Base-by-base conservation (phyloP, 2,113 vertebrate genomes). In the Cochlearius cochlearius region DNA sequence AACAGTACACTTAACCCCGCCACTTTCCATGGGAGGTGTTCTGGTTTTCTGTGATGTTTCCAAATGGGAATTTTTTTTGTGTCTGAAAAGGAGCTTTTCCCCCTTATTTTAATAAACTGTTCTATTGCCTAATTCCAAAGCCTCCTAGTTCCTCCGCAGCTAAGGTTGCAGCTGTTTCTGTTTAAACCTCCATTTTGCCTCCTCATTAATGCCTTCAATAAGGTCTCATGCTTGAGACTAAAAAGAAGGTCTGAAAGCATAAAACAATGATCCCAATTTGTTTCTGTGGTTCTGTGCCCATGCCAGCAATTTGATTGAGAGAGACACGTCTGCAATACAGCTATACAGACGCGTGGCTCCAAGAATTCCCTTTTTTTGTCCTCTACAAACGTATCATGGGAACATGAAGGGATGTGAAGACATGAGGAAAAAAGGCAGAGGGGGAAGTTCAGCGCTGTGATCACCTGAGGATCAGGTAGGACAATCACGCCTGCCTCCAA, bases 101-200 rank as follows among this genome's bases (percentile, higher is more conserved):
- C 36, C 27, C 15, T 77, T 92, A 59, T 78, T 93, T 88, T 72
- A 92, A 86, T 80, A 80, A 92, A 74, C 38, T 64, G 11, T 56
- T 64, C 58, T 91, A 32, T 82, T 96, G 82, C 67, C 58, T 86
- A 88, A 93, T 86, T 92, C 38, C 29, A 86, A 83, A 62, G 55
- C 32, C 47, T 36, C 10, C 53, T 72, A 66, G 74, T 73, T 92
- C 59, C 38, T 90, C 63, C 59, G 36, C 55, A 71, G 78, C 52
- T 74, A 92, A 88, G 55, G 79, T 88, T 90, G 68, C 95, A 96
- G 75, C 72, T 95, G 94, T 86, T 97, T 92, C 88, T 93, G 76
- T 90, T 94, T 90, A 96, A 88, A 92, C 18, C 55, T 88, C 94
- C 64, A 36, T 88, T 94, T 93, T 88, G n/a, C 58, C 58, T 95